Evolutionary conservation across 1,140 invertebrate genomes (phyloP), one percentile per base, ranked within the genome.

Genomic region (Nasonia longicornis): DNA sequence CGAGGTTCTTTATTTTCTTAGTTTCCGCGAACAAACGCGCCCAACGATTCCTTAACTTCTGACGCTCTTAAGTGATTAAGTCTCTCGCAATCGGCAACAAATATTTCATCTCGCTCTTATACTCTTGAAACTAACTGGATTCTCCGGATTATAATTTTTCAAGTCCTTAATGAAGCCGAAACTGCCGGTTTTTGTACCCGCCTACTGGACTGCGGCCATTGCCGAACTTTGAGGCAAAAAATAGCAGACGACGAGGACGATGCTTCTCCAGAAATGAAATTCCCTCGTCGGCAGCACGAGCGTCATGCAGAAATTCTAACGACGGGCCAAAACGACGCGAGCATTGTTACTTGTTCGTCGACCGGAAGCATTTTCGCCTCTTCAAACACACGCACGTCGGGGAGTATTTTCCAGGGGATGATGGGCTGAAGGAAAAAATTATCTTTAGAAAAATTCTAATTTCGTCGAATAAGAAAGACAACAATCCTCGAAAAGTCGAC

Each of bases 321-420:
- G 38, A 31, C 67, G 58, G 42, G 81, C 81, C 71, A 70, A 79
- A 75, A 73, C 70, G 80, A 77, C 58, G 22, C 71, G 45, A 26
- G 76, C 75, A 82, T 82, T 77, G 71, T 76, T 71, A 29, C 66
- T 20, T 31, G 70, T 29, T 3, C 69, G 42, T 35, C 52, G 74
- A n/a, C 71, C 77, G 82, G 83, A 86, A 82, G 84, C 83, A 84
- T 85, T 87, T 87, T 86, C 85, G 80, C 83, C 85, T 85, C 82
- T 85, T 86, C 85, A 82, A 84, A 84, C 84, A 79, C 84, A 76
- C 76, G 45, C 75, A 58, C 63, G 75, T 14, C 29, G 42, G 6
- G 20, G 76, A 1, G 42, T 69, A 64, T 72, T 77, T 81, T 38
- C 35, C 35, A 58, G 66, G 12, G 67, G 74, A 72, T 76, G 64